phyloP scores from a whole-genome alignment of 2,113 vertebrate species.

The Hippocampus abdominalis region DNA sequence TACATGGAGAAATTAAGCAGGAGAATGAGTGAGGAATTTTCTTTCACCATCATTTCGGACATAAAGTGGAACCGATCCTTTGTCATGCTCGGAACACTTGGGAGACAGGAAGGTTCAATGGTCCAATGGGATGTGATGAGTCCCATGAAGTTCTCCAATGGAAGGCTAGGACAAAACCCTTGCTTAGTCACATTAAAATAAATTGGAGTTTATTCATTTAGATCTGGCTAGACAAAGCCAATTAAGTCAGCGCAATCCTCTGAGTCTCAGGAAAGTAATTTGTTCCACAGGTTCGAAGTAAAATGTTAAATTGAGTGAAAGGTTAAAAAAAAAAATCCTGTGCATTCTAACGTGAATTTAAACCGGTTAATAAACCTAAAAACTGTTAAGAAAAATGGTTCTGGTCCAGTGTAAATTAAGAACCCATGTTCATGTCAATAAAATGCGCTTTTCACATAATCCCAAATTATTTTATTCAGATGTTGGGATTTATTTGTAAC shows the following conservation, averaged over 20 bases:
- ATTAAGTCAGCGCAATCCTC: slow-evolving; percentile 26
- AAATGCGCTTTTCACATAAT: no score
- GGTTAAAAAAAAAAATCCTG: background rate
- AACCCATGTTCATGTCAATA: no score
- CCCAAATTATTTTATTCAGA: no score
- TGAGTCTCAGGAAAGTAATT: slow-evolving; percentile 31
- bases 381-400: background rate
- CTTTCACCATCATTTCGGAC: slow-evolving; percentile 40
- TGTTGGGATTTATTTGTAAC: no score
- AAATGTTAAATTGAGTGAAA: slow-evolving; percentile 3
- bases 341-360: background rate
- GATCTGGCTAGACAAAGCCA: slow-evolving; percentile 30
- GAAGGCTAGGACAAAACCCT: background rate
- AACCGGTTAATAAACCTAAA: slow-evolving; percentile 3
- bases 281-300: background rate
- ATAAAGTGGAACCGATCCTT: slow-evolving; percentile 39
- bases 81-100: slow-evolving; percentile 27
- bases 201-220: slow-evolving; percentile 36
- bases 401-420: no score
- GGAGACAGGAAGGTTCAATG: background rate
- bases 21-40: slow-evolving; percentile 40
- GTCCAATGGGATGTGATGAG: slow-evolving; percentile 1
- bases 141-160: slow-evolving; percentile 4
- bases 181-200: background rate
- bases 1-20: slow-evolving; percentile 32